Evolutionary conservation across 1,140 invertebrate species (phyloP), one percentile per base, ranked within the genome.

Genomic region (Drosophila melanogaster): DNA sequence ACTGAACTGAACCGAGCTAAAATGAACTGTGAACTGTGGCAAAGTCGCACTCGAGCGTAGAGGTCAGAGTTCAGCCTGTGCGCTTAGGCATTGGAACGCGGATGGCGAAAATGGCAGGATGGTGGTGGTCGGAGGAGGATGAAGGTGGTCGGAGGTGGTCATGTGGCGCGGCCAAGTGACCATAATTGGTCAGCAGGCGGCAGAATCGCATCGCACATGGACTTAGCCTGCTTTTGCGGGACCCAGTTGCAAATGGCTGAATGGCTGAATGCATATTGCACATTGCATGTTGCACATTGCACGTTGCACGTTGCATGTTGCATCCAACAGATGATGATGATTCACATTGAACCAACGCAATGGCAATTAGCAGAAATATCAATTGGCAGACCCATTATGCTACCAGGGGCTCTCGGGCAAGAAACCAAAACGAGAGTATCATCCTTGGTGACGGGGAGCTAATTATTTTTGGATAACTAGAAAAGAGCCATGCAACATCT

Each of bases 331-430:
- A 22, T 37, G 15, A 22, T 37, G 15, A 43, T 43, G 15, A 8
- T 43, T 43, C n/a, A 4, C 41, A 44, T 50, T 7, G 30, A 7
- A 38, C n/a, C 30, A 58, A 26, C 35, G 47, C 61, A 10, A 37
- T 47, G 35, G 41, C 61, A 75, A 75, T 59, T 75, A 67, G 41
- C 55, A 43, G 51, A 50, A 50, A 58, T 75, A 59, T 75, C 61
- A 67, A 73, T 59, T 67, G 61, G 26, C n/a, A 14, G 38, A 41
- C 0, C 1, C 6, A n/a, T 7, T 30, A 30, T 30, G 26, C 7
- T 37, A 4, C 12, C 4, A 37, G 11, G 12, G 10, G 35, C 35
- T 1, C 11, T 37, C 4, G 12, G 0, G 12, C 14, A 14, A 30
- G 26, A 30, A 30, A 12, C 35, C 12, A 12, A 3, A 37, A 5